phyloP scores from a whole-genome alignment of 2,888 invertebrate species.

The Chalcosyrphus nemorum region DNA sequence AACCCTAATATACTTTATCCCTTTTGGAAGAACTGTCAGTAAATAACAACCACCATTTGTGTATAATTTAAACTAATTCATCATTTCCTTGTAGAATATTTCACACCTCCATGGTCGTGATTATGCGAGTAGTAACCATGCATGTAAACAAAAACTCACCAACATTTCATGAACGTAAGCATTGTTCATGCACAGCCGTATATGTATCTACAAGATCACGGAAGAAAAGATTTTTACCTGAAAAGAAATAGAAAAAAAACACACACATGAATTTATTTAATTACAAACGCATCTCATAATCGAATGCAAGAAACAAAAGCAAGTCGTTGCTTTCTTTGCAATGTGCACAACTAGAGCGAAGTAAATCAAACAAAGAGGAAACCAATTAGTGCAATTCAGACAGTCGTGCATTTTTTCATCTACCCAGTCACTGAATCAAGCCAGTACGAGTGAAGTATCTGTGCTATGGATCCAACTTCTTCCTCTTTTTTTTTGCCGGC shows the following conservation, averaged over 20 bases:
- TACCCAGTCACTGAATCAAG: slow-evolving; percentile 40
- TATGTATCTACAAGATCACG: neutral
- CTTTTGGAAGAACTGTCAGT: no score
- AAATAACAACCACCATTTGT: no score
- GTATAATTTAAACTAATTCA: no score
- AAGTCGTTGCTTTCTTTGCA: neutral
- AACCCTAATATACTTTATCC: no score
- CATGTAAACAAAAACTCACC: neutral
- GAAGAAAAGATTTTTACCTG: slow-evolving; percentile 41
- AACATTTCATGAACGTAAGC: neutral
- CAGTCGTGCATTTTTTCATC: neutral
- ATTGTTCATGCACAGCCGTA: neutral
- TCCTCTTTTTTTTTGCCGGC: no score
- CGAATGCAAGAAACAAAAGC: slow-evolving; percentile 7
- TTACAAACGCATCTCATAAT: slow-evolving; percentile 1
- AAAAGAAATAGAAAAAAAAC: slow-evolving; percentile 4
- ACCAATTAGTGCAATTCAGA: slow-evolving; percentile 24
- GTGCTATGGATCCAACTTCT: no score
- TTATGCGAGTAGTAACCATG: no score
- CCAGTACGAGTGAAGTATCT: no score
- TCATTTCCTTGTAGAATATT: no score
- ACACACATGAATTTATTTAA: slow-evolving; percentile 23
- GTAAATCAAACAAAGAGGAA: slow-evolving; percentile 3
- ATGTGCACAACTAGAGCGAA: slow-evolving; percentile 19
- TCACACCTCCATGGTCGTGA: no score